A percentile compares a stretch with the other conserved stretches of the same genome.
phyloP scores from a whole-genome alignment of 2,888 invertebrate genomes.

The Seira sanloemensis region DNA sequence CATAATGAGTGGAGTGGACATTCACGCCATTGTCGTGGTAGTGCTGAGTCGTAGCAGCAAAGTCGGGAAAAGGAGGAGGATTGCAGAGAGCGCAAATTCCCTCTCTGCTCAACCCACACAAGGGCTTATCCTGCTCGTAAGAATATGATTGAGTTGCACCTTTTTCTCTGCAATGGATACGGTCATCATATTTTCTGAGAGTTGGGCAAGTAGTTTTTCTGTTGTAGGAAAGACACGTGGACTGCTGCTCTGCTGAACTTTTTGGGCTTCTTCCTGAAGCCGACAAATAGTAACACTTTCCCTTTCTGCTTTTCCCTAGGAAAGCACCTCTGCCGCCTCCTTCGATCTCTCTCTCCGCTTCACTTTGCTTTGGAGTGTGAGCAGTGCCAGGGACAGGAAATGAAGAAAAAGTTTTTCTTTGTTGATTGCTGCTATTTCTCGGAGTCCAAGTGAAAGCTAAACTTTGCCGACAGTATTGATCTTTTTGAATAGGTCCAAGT shows the following conservation, averaged over 20 bases:
- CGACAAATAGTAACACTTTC: conserved; percentile 19
- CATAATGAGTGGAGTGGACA: neutral
- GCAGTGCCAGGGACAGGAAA: conserved; percentile 20
- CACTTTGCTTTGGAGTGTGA: neutral
- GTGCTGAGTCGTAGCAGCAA: neutral
- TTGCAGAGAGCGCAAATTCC: neutral
- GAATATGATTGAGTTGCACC: neutral
- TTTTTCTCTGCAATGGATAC: neutral
- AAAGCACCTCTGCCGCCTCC: conserved; percentile 12
- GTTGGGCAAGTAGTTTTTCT: neutral
- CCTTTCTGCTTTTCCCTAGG: conserved; percentile 18
- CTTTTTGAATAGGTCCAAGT: conserved; percentile 35
- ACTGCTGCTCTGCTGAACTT: conserved; percentile 2
- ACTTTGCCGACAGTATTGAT: conserved; percentile 50
- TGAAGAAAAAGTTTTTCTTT: conserved; percentile 49
- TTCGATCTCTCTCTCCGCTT: neutral
- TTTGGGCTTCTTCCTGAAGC: conserved; percentile 1
- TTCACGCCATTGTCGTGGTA: neutral
- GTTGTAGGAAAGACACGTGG: neutral
- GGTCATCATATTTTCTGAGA: conserved; percentile 2
- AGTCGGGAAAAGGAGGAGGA: neutral
- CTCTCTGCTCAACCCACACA: neutral
- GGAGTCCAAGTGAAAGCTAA: neutral
- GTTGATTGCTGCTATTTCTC: conserved; percentile 15
- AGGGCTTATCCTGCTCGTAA: neutral